A percentile compares a stretch with the other conserved stretches of the same genome.
Evolutionary conservation across 2,888 invertebrate genomes (phyloP).

Genomic region (Drosophila pegasa): DNA sequence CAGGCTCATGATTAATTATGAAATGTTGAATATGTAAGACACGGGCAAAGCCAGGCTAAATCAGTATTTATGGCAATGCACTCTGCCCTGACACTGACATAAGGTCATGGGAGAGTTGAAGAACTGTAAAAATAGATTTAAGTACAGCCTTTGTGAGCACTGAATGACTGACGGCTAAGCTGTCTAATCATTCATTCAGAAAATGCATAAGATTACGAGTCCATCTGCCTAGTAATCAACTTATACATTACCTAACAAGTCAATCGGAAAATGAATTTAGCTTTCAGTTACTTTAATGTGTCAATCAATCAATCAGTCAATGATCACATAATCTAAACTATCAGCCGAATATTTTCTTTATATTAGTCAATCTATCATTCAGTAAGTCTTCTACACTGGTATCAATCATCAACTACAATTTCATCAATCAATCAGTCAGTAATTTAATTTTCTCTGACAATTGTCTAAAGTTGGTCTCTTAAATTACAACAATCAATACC

Average conservation of each 20-base stretch:
- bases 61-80: conserved; percentile 5
- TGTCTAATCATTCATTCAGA: neutral
- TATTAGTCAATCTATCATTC: neutral
- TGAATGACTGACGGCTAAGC: no score
- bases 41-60: neutral
- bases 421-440: neutral
- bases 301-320: neutral
- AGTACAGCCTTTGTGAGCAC: no score
- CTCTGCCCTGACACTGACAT: neutral
- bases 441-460: no score
- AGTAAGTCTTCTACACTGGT: neutral
- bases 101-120: neutral
- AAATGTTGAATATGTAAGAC: neutral
- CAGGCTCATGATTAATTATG: conserved; percentile 2
- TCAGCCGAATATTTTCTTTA: no score
- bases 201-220: neutral
- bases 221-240: no score
- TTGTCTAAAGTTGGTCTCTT: neutral
- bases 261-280: no score
- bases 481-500: neutral
- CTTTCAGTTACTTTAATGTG: neutral
- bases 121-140: no score
- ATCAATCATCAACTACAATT: neutral
- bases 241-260: no score
- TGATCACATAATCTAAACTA: no score